These are phyloP conservation scores for Eufriesea mexicana DNA, from an alignment of 1,140 invertebrate genomes.

Conservation along the genomic window DNA sequence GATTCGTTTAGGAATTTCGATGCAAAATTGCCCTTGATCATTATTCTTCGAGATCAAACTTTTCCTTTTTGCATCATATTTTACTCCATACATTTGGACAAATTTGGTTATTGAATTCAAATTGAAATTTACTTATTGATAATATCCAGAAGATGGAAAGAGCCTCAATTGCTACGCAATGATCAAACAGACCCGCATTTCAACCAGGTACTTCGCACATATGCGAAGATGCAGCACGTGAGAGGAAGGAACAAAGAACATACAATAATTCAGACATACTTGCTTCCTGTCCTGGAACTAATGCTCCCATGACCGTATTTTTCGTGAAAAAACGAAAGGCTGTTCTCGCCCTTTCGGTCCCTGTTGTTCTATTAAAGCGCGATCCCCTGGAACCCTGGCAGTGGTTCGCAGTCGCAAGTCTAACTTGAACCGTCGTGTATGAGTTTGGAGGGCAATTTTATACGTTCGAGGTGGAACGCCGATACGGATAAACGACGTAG, in stretches of 20 bases:
- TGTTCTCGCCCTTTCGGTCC: slow-evolving; percentile 39
- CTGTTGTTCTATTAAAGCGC: slow-evolving; percentile 52
- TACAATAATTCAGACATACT: slow-evolving; percentile 67
- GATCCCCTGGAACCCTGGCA: slow-evolving; percentile 42
- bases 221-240: slow-evolving; percentile 43
- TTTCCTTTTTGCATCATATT: no score
- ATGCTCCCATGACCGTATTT: slow-evolving; percentile 8
- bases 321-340: slow-evolving; percentile 18
- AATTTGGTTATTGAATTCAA: no score
- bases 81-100: no score
- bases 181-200: no score
- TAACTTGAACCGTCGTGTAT: slow-evolving; percentile 27
- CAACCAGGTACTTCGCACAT: no score
- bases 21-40: no score
- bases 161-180: no score
- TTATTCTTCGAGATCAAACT: no score
- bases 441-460: slow-evolving; percentile 59
- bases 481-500: slow-evolving; percentile 68
- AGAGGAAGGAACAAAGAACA: slow-evolving; percentile 65
- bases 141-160: no score
- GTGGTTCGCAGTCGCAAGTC: not conserved
- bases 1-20: no score
- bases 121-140: no score
- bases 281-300: slow-evolving; percentile 55
- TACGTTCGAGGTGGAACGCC: slow-evolving; percentile 47